These are phyloP conservation scores for Sinocyclocheilus anophthalmus DNA, from an alignment of 2,113 vertebrate genomes.

Conservation along the genomic window DNA sequence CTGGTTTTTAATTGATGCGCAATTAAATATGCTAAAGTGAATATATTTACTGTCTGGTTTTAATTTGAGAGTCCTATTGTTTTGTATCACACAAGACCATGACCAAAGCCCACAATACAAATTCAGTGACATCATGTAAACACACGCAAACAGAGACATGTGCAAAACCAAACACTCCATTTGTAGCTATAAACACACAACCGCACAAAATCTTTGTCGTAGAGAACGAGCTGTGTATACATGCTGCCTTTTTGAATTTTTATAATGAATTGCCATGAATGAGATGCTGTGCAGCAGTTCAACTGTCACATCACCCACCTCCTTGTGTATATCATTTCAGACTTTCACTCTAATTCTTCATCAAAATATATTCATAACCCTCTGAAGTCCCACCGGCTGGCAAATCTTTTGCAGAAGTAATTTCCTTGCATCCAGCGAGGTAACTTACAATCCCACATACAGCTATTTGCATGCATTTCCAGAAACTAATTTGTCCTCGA, in stretches of 20 bases:
- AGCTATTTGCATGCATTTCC: constrained; percentile 40
- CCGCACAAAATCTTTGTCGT: background rate
- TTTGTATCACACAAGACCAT: constrained; percentile 15
- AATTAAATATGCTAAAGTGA: background rate
- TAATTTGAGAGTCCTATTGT: constrained; percentile 34
- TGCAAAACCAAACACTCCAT: constrained; percentile 7
- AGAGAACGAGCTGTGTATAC: constrained; percentile 7
- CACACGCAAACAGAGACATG: constrained; percentile 14
- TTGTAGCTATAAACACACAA: background rate
- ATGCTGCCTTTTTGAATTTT: background rate
- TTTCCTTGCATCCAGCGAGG: background rate
- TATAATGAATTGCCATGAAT: constrained; percentile 21
- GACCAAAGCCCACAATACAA: constrained; percentile 33
- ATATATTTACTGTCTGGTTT: constrained; percentile 36
- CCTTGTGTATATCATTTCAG: background rate
- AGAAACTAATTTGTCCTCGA: constrained; percentile 17
- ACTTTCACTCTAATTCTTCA: background rate
- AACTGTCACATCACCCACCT: background rate
- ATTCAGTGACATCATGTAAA: constrained; percentile 34
- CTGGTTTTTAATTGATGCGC: background rate
- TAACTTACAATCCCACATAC: constrained; percentile 6
- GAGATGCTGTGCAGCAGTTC: constrained; percentile 15
- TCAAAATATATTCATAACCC: background rate
- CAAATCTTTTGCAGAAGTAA: constrained; percentile 32
- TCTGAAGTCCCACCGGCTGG: constrained; percentile 1